Conservation (phyloP, 2,888 invertebrate genomes). For the Aleiodes alternator region DNA sequence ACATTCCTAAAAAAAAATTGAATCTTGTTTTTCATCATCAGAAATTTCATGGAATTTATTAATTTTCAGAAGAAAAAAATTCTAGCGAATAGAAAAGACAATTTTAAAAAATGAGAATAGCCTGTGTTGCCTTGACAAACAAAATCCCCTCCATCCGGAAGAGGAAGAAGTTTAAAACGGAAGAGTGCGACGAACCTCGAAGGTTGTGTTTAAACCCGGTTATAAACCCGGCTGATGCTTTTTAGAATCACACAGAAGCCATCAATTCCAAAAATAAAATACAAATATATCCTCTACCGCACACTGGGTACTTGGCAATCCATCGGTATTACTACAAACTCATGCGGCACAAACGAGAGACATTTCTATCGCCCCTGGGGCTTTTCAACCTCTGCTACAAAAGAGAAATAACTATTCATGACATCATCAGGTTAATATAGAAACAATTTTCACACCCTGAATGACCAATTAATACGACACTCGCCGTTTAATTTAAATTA, state of each 20-base stretch:
- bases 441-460: slow-evolving; percentile 19
- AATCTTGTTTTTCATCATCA: no score
- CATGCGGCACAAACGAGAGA: slow-evolving; percentile 33
- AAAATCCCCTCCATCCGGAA: slow-evolving; percentile 38
- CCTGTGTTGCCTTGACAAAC: slow-evolving; percentile 29
- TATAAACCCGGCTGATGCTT: slow-evolving; percentile 35
- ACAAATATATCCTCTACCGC: slow-evolving; percentile 12
- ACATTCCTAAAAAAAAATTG: no score
- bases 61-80: no score
- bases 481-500: not conserved
- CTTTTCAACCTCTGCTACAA: slow-evolving; percentile 29
- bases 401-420: slow-evolving; percentile 56
- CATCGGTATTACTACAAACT: slow-evolving; percentile 28
- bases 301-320: slow-evolving; percentile 23
- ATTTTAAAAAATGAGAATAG: not conserved
- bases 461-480: not conserved
- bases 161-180: slow-evolving; percentile 45
- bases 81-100: no score
- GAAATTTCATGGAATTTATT: no score
- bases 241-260: slow-evolving; percentile 27
- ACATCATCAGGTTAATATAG: slow-evolving; percentile 60
- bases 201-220: slow-evolving; percentile 47
- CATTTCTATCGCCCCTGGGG: slow-evolving; percentile 38
- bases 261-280: slow-evolving; percentile 42
- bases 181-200: slow-evolving; percentile 54